Evolutionary conservation across 2,113 vertebrate genomes (phyloP), one percentile per base, ranked within the genome.

Genomic region (Suncus etruscus): DNA sequence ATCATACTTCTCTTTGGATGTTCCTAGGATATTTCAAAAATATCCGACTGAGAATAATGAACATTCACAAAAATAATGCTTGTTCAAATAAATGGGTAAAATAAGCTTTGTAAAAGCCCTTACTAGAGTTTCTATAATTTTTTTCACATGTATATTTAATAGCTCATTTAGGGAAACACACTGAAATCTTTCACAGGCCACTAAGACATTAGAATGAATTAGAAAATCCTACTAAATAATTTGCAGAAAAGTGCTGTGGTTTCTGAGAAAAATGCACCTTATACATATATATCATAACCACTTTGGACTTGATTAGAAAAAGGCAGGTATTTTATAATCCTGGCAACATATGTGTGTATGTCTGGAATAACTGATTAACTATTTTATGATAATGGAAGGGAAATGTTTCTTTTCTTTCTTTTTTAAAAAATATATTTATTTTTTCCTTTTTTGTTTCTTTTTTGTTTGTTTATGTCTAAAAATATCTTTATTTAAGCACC

Each of bases 351-450:
- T 85, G 15, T 83, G 58, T 58, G 48, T 5, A 39, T 39, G 93
- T 88, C 76, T 68, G 4, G 69, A 69, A 87, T 90, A 88, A 72
- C 63, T 83, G 94, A 91, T 94, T 74, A 90, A 86, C 66, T 32
- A 39, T 91, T 95, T 94, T 95, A 92, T 94, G 94, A 91, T 94
- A 93, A 84, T 83, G 90, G 92, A 94, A 94, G 58, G 83, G 88
- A 93, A 95, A 95, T 92, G 82, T 45, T 24, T 39, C 39, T 39
- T 39, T 39, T 39, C 5, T 39, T 39, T 39, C 39, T 39, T 39
- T 39, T 39, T 39, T 39, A 39, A 39, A 39, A 39, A 39, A 39
- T 39, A 39, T 39, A 3, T 3, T 39, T 39, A 39, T 39, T 39
- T 3, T 39, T 39, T 39, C 39, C 39, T 39, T 39, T 39, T 39